Evolutionary conservation across 37 sponge, comb jelly and placozoan species (phyloP).

Genomic region (Theonella swinhoei): DNA sequence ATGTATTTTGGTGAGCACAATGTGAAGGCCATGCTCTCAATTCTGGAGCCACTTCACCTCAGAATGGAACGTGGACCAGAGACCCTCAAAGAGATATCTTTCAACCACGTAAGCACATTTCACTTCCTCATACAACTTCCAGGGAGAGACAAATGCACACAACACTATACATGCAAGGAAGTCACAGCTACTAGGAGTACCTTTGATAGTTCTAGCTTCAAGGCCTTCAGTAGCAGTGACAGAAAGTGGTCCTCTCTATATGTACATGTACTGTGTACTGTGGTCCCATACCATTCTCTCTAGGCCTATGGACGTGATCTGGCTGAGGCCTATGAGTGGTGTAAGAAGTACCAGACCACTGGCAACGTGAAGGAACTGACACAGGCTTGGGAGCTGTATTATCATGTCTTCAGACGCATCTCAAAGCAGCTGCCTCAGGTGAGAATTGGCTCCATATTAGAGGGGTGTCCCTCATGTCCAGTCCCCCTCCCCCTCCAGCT

Average conservation of each 20-base stretch:
- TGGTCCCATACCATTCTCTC: not conserved
- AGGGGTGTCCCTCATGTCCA: no score
- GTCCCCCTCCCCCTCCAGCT: no score
- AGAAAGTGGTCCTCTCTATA: not conserved
- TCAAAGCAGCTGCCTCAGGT: slow-evolving; percentile 95
- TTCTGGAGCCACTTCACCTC: slow-evolving; percentile 88
- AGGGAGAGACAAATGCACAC: not conserved
- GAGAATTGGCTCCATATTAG: no score
- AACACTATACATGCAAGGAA: not conserved
- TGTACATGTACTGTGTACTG: slow-evolving; percentile 3
- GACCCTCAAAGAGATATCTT: slow-evolving; percentile 88
- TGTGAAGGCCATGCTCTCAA: slow-evolving; percentile 85
- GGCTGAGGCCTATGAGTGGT: slow-evolving; percentile 97
- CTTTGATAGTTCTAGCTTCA: not conserved
- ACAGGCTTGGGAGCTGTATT: slow-evolving; percentile 98
- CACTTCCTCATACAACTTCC: no score
- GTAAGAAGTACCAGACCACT: slow-evolving; percentile 83
- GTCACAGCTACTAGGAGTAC: not conserved
- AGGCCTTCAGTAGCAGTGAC: no score
- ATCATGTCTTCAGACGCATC: slow-evolving; percentile 95
- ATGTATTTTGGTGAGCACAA: slow-evolving; percentile 97
- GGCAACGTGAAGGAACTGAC: slow-evolving; percentile 84
- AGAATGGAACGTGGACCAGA: slow-evolving; percentile 90
- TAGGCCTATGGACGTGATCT: slow-evolving; percentile 96
- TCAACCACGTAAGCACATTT: slow-evolving; percentile 69